Evolutionary conservation across 2,797 vertebrate species (phyloP), one percentile per base, ranked within the genome.

Genomic region (Pseudochaenichthys georgianus): DNA sequence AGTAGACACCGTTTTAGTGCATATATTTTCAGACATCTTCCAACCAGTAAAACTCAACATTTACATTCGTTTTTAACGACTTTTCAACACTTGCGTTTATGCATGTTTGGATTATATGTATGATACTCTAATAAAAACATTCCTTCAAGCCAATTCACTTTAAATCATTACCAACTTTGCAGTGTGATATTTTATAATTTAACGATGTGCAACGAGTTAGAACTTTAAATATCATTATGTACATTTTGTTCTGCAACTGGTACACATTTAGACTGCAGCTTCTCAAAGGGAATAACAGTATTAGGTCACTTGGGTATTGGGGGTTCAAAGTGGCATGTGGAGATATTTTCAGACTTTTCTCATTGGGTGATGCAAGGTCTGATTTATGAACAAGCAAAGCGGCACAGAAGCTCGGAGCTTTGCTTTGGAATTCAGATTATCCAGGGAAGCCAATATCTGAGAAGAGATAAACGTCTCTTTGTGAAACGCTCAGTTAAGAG

Each of bases 381-480:
- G 87, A 87, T 87, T 87, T 87, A 87, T 85, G 80, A 70, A 88
- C 62, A 61, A 73, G 62, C 73, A 75, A 42, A 70, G 68, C 63
- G 6, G 73, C 78, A 47, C 79, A 68, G 46, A 67, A 19, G 74
- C 73, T 86, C 57, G 0, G 63, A 81, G 78, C 71, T 86, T 80
- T 87, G 84, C 75, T 75, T 72, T 77, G 84, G 87, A 86, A 86
- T 88, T 87, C 69, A 66, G 77, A 86, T 90, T 72, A 87, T 85
- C 75, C 80, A 51, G 69, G 70, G 77, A 84, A 75, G 78, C 81
- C 76, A 74, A 64, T 75, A 84, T 82, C 62, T 43, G 72, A 76
- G 66, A 23, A 68, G 65, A 78, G 65, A 64, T 78, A 60, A 83
- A 65, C 67, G 78, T 81, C n/a, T 80, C 60, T 83, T 82, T 84